Base-by-base conservation (phyloP, 2,888 invertebrate genomes). In the Itoplectis maculator region DNA sequence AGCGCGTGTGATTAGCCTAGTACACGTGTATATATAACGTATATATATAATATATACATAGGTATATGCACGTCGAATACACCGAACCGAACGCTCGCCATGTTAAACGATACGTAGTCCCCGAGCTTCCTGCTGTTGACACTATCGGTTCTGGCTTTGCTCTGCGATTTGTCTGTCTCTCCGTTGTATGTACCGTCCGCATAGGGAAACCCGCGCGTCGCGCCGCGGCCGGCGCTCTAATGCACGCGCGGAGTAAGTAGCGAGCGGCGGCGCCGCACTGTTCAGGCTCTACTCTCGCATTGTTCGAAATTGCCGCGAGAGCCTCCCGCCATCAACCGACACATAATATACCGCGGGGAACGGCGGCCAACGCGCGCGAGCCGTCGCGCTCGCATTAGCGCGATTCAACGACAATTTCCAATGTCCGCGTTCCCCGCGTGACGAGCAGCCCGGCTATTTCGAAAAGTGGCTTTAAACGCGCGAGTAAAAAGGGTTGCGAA, bases 51-150 rank as follows among this genome's bases (percentile, higher is more conserved):
- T 6, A 42, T 42, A 8, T 2, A 45, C 68, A 29, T n/a, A n/a
- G n/a, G n/a, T n/a, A n/a, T n/a, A n/a, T n/a, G n/a, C 18, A 47
- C n/a, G 37, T 37, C 13, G 15, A 40, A 63, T 42, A 69, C 11
- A 51, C 13, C 66, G 63, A 70, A 70, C 70, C 23, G 70, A 61
- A 51, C 79, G 61, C 72, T 79, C 61, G 76, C 47, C 61, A 66
- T 68, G 61, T 82, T 79, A 73, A 82, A 79, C 40, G 82, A 79
- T 79, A 79, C 61, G 82, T 42, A 61, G 40, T 51, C 61, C 29
- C 45, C 51, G 70, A 69, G 76, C 70, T 76, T 82, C 79, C 82
- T 82, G 82, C 82, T 82, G 82, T 82, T 82, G 82, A 82, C 82
- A 79, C 79, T 82, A 82, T 82, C 82, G 76, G 72, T 29, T 37